These are phyloP conservation scores for Adoxophyes honmai DNA, from an alignment of 1,140 invertebrate genomes.

Conservation along the genomic window DNA sequence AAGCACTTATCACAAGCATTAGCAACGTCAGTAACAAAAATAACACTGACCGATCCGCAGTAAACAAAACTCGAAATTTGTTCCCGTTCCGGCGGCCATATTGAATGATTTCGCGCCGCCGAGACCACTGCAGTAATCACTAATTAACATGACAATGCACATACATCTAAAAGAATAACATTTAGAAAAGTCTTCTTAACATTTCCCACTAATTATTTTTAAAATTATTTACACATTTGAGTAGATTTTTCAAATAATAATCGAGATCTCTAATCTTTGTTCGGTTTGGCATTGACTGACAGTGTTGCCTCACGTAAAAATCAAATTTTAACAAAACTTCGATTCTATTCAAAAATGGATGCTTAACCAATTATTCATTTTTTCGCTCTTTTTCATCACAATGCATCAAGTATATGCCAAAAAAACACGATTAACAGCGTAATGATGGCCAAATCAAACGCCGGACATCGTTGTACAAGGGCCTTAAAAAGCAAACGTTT, in stretches of 20 bases:
- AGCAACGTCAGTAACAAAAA: conserved; percentile 9
- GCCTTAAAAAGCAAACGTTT: conserved; percentile 1
- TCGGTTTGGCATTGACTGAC: conserved; percentile 9
- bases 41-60: conserved; percentile 26
- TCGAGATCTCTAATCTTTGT: conserved; percentile 9
- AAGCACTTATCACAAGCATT: background rate
- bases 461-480: background rate
- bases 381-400: background rate
- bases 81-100: conserved; percentile 50
- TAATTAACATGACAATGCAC: conserved; percentile 8
- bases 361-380: background rate
- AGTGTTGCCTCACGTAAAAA: background rate
- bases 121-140: conserved; percentile 22
- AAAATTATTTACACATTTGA: conserved; percentile 1
- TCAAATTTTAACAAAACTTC: background rate
- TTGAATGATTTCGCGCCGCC: conserved; percentile 36
- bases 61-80: conserved; percentile 49
- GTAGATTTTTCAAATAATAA: background rate
- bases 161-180: background rate
- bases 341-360: background rate
- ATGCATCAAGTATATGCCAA: no score
- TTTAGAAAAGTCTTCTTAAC: background rate
- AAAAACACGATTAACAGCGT: no score
- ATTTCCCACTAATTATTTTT: background rate
- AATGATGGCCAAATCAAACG: background rate